Evolutionary conservation across 2,888 invertebrate species (phyloP).

Genomic region (Dioctria linearis): DNA sequence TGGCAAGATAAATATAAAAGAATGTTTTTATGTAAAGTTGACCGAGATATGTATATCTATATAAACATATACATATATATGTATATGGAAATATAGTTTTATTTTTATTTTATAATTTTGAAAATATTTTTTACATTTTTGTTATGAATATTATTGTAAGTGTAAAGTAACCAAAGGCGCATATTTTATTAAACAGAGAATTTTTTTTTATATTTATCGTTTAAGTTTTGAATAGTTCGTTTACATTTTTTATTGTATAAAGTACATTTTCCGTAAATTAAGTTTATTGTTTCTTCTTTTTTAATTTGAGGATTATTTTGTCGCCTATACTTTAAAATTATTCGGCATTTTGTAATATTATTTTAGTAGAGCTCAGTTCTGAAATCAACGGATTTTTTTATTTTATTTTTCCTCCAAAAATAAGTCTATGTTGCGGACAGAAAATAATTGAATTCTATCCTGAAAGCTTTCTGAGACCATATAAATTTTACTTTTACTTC

Average conservation of each 20-base stretch:
- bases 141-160: slow-evolving; percentile 31
- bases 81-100: slow-evolving; percentile 21
- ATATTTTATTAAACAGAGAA: slow-evolving; percentile 40
- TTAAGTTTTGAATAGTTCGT: slow-evolving; percentile 5
- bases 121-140: slow-evolving; percentile 30
- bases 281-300: not conserved
- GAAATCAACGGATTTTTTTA: too few species aligned
- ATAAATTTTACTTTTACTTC: too few species aligned
- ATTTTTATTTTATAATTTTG: slow-evolving; percentile 4
- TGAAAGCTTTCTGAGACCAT: too few species aligned
- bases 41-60: not conserved
- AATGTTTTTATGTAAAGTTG: slow-evolving; percentile 8
- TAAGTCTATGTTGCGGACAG: too few species aligned
- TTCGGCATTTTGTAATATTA: too few species aligned
- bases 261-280: slow-evolving; percentile 11
- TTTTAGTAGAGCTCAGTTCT: too few species aligned
- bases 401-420: too few species aligned
- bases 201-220: slow-evolving; percentile 21
- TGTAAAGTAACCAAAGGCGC: slow-evolving; percentile 48
- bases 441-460: too few species aligned
- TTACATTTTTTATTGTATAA: not conserved
- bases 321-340: not conserved
- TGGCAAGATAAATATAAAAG: slow-evolving; percentile 42
- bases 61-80: slow-evolving; percentile 25
- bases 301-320: not conserved